phyloP scores from a whole-genome alignment of 2,888 invertebrate genomes.

The Agonopterix subpropinquella region DNA sequence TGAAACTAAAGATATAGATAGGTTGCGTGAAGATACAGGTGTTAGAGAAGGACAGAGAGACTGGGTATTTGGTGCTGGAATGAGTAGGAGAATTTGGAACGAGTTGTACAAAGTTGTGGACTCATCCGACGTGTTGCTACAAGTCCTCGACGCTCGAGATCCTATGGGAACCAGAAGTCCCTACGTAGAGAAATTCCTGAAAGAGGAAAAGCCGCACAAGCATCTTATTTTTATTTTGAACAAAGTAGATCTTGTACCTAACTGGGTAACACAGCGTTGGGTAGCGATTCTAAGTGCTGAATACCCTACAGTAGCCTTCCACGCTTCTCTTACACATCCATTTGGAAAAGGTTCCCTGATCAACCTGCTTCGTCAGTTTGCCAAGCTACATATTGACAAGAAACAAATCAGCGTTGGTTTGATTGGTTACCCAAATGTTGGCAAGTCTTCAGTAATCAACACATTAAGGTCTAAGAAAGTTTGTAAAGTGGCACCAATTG shows the following conservation, averaged over 20 bases:
- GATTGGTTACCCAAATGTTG: conserved; percentile 99
- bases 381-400: conserved; percentile 95
- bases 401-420: conserved; percentile 99
- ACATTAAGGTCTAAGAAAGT: conserved; percentile 97
- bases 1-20: conserved; percentile 87
- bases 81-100: conserved; percentile 98
- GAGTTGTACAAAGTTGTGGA: conserved; percentile 99
- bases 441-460: conserved; percentile 99
- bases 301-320: conserved; percentile 98
- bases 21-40: conserved; percentile 88
- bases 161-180: conserved; percentile 97
- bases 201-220: conserved; percentile 97
- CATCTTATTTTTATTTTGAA: conserved; percentile 98
- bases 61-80: conserved; percentile 96
- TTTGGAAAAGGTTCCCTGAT: conserved; percentile 98
- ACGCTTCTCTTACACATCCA: conserved; percentile 98
- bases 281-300: conserved; percentile 94
- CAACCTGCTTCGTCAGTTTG: conserved; percentile 95
- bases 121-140: conserved; percentile 97
- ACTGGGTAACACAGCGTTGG: conserved; percentile 99
- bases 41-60: conserved; percentile 89
- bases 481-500: conserved; percentile 98
- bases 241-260: conserved; percentile 97
- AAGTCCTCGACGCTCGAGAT: conserved; percentile 97
- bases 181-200: conserved; percentile 93